phyloP scores from a whole-genome alignment of 2,113 vertebrate species.

The Phainopepla nitens region DNA sequence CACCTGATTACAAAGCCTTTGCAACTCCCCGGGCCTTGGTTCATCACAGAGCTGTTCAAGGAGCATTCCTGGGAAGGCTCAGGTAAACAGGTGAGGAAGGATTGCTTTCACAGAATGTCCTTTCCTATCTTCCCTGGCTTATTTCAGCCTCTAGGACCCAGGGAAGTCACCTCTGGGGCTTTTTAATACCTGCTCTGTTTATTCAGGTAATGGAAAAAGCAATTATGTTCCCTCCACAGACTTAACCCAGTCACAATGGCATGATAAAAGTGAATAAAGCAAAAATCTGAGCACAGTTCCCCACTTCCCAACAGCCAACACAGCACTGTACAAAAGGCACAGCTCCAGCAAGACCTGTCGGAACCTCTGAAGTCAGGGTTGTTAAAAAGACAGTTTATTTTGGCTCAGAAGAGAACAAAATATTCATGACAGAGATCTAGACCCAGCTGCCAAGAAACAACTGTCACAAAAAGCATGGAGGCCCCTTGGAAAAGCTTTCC shows the following conservation, averaged over 20 bases:
- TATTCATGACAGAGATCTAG: neutral
- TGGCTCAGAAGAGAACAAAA: neutral
- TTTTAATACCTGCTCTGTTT: neutral
- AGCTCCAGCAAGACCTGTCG: neutral
- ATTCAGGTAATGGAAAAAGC: neutral
- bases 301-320: neutral
- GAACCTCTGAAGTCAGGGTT: neutral
- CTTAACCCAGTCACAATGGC: neutral
- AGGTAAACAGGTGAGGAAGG: constrained; percentile 13
- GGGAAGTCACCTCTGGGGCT: neutral
- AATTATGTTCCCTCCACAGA: neutral
- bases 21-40: neutral
- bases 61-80: neutral
- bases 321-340: neutral
- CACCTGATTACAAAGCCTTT: neutral
- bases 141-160: neutral
- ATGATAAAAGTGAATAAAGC: neutral
- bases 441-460: neutral
- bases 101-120: neutral
- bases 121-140: neutral
- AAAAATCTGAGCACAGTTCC: neutral
- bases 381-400: neutral
- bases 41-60: neutral
- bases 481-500: neutral
- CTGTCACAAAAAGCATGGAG: neutral